Conservation (phyloP, 2,797 vertebrate species). For the Epinephelus malabaricus region DNA sequence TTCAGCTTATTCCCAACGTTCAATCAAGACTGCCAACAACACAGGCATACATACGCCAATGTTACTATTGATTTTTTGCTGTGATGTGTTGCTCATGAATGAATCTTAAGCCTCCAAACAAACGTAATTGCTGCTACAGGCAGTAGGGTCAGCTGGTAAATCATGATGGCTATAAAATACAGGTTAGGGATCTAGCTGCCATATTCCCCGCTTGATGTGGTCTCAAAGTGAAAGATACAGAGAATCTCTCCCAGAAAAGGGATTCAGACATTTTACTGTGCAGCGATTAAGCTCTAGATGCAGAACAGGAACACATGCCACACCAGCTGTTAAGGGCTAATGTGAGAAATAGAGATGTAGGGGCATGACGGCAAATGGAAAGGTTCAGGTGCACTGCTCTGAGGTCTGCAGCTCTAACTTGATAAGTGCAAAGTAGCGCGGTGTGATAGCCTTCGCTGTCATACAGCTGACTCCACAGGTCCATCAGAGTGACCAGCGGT, state of each 20-base stretch:
- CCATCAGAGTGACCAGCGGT: conserved; percentile 12
- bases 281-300: conserved; percentile 63
- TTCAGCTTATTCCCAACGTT: conserved; percentile 50
- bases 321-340: conserved; percentile 56
- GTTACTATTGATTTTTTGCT: conserved; percentile 56
- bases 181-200: conserved; percentile 44
- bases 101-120: conserved; percentile 56
- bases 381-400: conserved; percentile 16
- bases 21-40: conserved; percentile 50
- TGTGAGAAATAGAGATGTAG: conserved; percentile 44
- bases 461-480: conserved; percentile 27
- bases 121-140: conserved; percentile 50
- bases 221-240: conserved; percentile 6
- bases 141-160: conserved; percentile 42
- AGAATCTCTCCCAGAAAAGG: conserved; percentile 11
- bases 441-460: conserved; percentile 16
- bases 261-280: conserved; percentile 36
- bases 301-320: conserved; percentile 59
- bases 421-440: neutral
- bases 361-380: conserved; percentile 20
- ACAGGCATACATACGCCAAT: conserved; percentile 17
- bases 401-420: conserved; percentile 8
- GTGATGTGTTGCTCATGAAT: conserved; percentile 53
- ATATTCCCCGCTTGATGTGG: conserved; percentile 7
- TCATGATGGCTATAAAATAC: conserved; percentile 60